Base-by-base conservation (phyloP, 2,888 invertebrate species). In the Cantharis rustica region DNA sequence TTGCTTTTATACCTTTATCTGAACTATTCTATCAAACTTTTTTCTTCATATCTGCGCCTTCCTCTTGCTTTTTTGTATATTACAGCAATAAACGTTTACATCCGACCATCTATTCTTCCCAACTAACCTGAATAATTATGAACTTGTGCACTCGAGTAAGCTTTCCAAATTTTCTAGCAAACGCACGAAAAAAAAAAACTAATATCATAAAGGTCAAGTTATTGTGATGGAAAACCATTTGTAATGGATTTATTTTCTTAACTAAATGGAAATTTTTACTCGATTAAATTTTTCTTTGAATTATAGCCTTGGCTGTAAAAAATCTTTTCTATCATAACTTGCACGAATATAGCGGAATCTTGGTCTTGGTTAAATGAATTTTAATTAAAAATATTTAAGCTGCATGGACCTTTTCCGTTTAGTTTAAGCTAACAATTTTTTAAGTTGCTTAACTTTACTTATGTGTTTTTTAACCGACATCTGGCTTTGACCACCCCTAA, bases 401-500 rank as follows among this genome's bases (percentile, higher is more conserved):
- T 47, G 13, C 47, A 47, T 47, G 47, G 7, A 1, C 9, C n/a
- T 47, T 47, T 47, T 47, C n/a, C 47, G 13, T n/a, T 47, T 47
- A 47, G 47, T 47, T 47, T 47, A 47, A 47, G 47, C 47, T 47
- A 47, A 47, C 47, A 5, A 47, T 47, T 47, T 47, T 47, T 47
- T n/a, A 47, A 47, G 47, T 47, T 47, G 47, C n/a, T n/a, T 47
- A 47, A 47, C 76, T 74, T 68, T 76, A 63, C 75, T 78, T 78
- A 77, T 15, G 62, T 23, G 64, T 72, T 79, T 79, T 76, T 73
- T 72, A 74, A 75, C 75, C 77, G 80, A 79, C 80, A 80, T 79
- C 79, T 79, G 80, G 74, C 77, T 73, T 74, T 80, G 79, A 79
- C 79, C 80, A 79, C 69, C 66, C 68, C 74, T 72, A 61, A 47